phyloP scores from a whole-genome alignment of 2,888 invertebrate species.

The Mesorhabditis spiculigera region DNA sequence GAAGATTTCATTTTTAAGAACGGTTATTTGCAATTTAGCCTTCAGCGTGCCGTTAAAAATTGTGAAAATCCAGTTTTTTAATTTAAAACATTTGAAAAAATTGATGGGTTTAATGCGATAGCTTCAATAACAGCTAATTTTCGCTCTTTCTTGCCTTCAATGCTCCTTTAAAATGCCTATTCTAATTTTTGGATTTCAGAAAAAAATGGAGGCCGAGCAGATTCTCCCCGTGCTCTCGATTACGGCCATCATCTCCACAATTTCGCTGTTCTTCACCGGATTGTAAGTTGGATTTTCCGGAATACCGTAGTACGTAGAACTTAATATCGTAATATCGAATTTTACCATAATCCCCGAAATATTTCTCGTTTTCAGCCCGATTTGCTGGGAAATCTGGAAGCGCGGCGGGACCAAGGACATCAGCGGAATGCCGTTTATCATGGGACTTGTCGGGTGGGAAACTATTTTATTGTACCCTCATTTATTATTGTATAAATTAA shows the following conservation, averaged over 20 bases:
- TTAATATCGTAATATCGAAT: not conserved
- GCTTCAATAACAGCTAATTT: too few species aligned
- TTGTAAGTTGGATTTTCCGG: constrained; percentile 68
- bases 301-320: too few species aligned
- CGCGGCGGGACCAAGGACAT: constrained; percentile 45
- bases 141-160: too few species aligned
- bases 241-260: constrained; percentile 73
- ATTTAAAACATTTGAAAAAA: too few species aligned
- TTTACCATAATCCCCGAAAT: constrained; percentile 8
- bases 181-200: not conserved
- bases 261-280: constrained; percentile 80
- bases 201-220: constrained; percentile 15
- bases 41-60: too few species aligned
- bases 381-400: constrained; percentile 42
- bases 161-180: too few species aligned
- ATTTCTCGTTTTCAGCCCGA: constrained; percentile 39
- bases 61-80: too few species aligned
- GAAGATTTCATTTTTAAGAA: too few species aligned
- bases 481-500: too few species aligned
- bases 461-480: too few species aligned
- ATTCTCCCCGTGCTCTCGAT: constrained; percentile 45
- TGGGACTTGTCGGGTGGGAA: constrained; percentile 50
- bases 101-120: too few species aligned
- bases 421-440: constrained; percentile 51
- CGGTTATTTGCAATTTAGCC: too few species aligned